Conservation (phyloP, 1,140 invertebrate genomes). For the Sycobia sp. region DNA sequence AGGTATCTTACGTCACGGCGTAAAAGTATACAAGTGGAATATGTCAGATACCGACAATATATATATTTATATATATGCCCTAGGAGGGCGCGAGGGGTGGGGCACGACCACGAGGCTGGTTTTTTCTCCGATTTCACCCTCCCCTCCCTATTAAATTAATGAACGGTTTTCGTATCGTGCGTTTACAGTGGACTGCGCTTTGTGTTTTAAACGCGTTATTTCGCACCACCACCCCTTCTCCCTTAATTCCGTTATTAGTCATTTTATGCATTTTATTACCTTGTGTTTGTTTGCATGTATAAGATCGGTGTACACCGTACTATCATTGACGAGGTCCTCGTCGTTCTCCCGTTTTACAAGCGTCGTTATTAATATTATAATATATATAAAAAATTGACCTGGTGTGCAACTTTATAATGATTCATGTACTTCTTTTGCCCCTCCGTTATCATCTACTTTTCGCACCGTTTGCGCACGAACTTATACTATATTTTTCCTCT, state of each 20-base stretch:
- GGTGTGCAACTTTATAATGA: constrained; percentile 41
- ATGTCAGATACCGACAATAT: constrained; percentile 47
- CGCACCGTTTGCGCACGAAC: too few relatives aligned
- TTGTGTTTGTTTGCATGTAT: too few relatives aligned
- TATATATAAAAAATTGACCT: constrained; percentile 42
- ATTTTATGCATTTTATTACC: too few relatives aligned
- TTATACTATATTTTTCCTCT: too few relatives aligned
- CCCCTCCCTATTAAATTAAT: not conserved
- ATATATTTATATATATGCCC: too few relatives aligned
- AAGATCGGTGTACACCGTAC: too few relatives aligned
- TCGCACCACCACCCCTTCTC: too few relatives aligned
- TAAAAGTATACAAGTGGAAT: constrained; percentile 45
- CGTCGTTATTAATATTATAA: too few relatives aligned
- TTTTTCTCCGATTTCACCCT: too few relatives aligned
- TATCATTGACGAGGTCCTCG: too few relatives aligned
- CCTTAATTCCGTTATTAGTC: too few relatives aligned
- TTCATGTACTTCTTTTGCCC: constrained; percentile 2
- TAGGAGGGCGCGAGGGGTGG: constrained; percentile 41
- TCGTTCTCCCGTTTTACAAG: constrained; percentile 35
- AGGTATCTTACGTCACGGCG: constrained; percentile 51
- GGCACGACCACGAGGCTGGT: too few relatives aligned
- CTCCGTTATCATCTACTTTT: not conserved
- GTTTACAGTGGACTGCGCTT: not conserved
- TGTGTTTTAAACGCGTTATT: constrained; percentile 35
- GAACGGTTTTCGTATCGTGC: constrained; percentile 6